Percentiles rank a stretch among this genome's conserved stretches.
phyloP scores from a whole-genome alignment of 2,888 invertebrate genomes.

The Cantharis rustica region DNA sequence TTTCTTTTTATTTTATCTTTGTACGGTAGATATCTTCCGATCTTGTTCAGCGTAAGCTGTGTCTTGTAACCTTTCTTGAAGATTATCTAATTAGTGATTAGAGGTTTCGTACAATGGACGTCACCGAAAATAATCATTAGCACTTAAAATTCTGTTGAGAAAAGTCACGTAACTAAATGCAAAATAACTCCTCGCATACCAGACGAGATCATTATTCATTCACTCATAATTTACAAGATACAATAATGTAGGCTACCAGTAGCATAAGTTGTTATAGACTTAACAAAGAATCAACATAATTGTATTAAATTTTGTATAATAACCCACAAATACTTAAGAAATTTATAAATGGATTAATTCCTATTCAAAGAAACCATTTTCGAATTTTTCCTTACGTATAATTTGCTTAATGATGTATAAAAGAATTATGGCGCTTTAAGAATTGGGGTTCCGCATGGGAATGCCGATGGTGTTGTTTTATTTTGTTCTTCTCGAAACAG shows the following conservation, averaged over 20 bases:
- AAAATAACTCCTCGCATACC: constrained; percentile 10
- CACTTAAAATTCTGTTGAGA: not conserved
- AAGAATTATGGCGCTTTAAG: not conserved
- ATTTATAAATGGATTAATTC: not conserved
- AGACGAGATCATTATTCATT: constrained; percentile 11
- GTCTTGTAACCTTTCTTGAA: not conserved
- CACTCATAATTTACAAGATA: not conserved
- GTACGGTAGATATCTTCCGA: not conserved
- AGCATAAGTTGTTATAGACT: not conserved
- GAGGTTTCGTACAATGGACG: not conserved
- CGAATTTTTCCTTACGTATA: not conserved
- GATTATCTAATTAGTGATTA: not conserved
- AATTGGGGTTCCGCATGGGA: not conserved
- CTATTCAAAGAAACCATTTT: not conserved
- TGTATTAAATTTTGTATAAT: not conserved
- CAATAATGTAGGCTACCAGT: not conserved
- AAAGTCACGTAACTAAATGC: constrained; percentile 12
- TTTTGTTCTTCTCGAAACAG: not conserved
- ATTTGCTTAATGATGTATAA: not conserved
- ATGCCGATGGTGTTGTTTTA: not conserved
- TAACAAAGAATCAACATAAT: not conserved
- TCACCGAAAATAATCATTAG: not conserved
- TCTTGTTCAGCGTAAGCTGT: not conserved
- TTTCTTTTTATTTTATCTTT: not conserved
- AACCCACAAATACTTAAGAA: not conserved